Percentiles rank a stretch among this genome's conserved stretches.
Conservation (phyloP, 2,113 vertebrate species). For the Podarcis muralis region DNA sequence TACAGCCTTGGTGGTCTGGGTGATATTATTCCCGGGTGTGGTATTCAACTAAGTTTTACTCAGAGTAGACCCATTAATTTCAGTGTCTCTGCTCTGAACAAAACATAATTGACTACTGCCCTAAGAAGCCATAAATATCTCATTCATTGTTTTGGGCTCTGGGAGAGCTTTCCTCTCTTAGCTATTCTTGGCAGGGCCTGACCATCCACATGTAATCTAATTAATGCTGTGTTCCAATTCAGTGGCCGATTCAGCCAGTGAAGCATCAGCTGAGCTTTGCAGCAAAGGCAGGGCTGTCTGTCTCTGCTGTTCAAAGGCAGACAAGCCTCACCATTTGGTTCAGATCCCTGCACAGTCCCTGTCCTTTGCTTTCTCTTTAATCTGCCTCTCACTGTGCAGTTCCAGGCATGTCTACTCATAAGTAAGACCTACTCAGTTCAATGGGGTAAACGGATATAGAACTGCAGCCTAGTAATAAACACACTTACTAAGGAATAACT, state of each 20-base stretch:
- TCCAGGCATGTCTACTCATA: too few species aligned
- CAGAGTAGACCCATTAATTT: too few species aligned
- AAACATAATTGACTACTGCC: too few species aligned
- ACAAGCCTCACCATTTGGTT: not conserved
- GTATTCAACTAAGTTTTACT: too few species aligned
- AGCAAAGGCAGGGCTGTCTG: not conserved
- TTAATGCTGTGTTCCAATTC: not conserved
- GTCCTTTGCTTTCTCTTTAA: not conserved
- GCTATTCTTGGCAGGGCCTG: not conserved
- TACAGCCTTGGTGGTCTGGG: too few species aligned
- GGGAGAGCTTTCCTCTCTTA: not conserved
- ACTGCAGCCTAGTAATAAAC: not conserved
- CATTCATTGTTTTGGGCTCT: not conserved
- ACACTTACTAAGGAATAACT: too few species aligned
- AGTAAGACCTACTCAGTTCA: not conserved
- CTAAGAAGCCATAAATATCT: not conserved
- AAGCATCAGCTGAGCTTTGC: not conserved
- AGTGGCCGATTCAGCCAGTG: not conserved
- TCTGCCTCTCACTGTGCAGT: too few species aligned
- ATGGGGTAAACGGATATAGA: not conserved
- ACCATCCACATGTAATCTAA: not conserved
- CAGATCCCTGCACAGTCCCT: not conserved
- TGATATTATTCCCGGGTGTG: not conserved
- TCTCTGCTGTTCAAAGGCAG: not conserved
- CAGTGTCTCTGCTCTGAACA: too few species aligned